Conservation (phyloP, 1,140 invertebrate species). For the Batillaria attramentaria region DNA sequence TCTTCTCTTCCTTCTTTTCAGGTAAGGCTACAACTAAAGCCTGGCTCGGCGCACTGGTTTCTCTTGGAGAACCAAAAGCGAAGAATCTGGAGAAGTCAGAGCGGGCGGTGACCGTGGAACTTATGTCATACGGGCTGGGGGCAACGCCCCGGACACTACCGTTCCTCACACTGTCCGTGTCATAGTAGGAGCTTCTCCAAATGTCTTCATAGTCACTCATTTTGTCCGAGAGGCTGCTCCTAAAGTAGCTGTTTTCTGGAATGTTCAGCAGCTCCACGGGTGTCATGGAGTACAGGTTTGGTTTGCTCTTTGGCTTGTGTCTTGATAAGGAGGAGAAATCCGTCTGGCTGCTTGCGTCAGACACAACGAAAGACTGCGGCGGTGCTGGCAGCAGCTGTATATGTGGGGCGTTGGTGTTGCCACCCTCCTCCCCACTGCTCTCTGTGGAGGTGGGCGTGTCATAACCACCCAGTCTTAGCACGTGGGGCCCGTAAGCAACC, state of each 20-base stretch:
- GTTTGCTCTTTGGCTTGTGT: constrained; percentile 39
- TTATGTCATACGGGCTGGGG: background rate
- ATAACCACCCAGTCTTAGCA: constrained; percentile 1
- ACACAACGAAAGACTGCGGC: constrained; percentile 13
- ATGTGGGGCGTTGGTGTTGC: background rate
- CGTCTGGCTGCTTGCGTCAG: background rate
- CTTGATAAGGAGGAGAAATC: constrained; percentile 3
- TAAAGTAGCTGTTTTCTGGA: constrained; percentile 78
- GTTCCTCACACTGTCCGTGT: constrained; percentile 35
- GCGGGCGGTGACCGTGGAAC: background rate
- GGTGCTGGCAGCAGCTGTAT: constrained; percentile 9
- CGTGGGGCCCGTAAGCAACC: background rate
- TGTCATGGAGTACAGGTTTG: constrained; percentile 71
- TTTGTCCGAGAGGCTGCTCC: constrained; percentile 90
- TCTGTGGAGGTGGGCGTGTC: background rate
- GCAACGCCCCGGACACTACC: constrained; percentile 22
- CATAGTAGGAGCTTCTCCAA: constrained; percentile 76
- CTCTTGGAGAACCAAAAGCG: too few species aligned
- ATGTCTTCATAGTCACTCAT: constrained; percentile 96
- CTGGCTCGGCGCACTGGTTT: too few species aligned
- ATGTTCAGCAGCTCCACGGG: constrained; percentile 56
- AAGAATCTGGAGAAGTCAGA: constrained; percentile 28
- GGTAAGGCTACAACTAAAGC: too few species aligned
- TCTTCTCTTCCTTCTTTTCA: too few species aligned
- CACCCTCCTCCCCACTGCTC: background rate